Base-by-base conservation (phyloP, 2,888 invertebrate species). In the Megastigmus dorsalis region DNA sequence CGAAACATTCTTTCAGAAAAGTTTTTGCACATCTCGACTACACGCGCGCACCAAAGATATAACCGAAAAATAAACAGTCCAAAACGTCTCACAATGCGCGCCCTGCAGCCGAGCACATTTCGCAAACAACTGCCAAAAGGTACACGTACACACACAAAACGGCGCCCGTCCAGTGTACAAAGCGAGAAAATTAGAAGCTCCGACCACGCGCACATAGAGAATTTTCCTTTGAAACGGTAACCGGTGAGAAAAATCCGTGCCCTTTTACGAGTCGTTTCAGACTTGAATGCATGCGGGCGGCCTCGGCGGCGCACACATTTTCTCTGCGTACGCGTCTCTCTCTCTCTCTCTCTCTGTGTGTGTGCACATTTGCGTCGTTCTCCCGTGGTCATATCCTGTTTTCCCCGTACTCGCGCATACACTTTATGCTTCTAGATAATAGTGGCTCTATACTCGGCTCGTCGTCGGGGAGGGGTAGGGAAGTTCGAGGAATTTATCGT, bases 401-500 rank as follows among this genome's bases (percentile, higher is more conserved):
- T 38, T 57, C 55, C 33, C 63, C 20, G n/a, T n/a, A n/a, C 30
- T 33, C 59, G 38, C 67, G 50, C 59, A 52, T 59, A 66, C 33
- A 63, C 65, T 72, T 72, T 66, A 72, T 66, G 72, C 57, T 38
- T 41, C 33, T 15, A 52, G 50, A 72, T 72, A 72, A 72, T 72
- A 54, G 65, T 50, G n/a, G n/a, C 36, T 55, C 65, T 65, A 36
- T 55, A 38, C 26, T 23, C 13, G 45, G n/a, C n/a, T n/a, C n/a
- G n/a, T n/a, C 33, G 65, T 41, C 50, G 50, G 65, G 41, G 30
- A 66, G 66, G 59, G 65, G 30, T 41, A 41, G 65, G 41, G 30
- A 66, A 72, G 59, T 66, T 66, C 65, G 65, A 65, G 52, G 72
- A 72, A 72, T 72, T 66, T 66, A 66, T 72, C 36, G 55, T 30